phyloP scores from a whole-genome alignment of 2,888 invertebrate genomes.

The Melanotus villosus region DNA sequence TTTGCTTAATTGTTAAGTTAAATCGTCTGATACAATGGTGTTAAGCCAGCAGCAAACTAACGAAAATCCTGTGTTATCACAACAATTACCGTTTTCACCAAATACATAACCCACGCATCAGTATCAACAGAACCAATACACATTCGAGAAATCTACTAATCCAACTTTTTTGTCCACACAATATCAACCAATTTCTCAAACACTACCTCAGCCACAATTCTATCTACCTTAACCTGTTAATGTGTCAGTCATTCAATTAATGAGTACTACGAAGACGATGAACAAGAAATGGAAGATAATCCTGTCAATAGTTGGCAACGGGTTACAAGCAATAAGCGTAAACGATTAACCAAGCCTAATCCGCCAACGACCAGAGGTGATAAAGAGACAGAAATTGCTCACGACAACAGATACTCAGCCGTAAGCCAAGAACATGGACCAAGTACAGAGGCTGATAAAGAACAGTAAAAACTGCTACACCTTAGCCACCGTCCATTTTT shows the following conservation, averaged over 20 bases:
- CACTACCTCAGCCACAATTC: background rate
- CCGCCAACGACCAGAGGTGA: background rate
- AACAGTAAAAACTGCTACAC: background rate
- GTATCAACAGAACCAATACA: too few species aligned
- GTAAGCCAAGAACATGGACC: background rate
- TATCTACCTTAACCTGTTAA: background rate
- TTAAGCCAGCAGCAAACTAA: too few species aligned
- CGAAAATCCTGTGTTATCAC: too few species aligned
- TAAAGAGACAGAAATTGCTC: too few species aligned
- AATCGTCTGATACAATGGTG: too few species aligned
- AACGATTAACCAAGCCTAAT: background rate
- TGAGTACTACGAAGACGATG: constrained; percentile 4
- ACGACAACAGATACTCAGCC: too few species aligned
- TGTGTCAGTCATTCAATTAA: background rate
- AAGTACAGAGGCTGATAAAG: background rate
- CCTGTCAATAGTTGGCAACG: too few species aligned
- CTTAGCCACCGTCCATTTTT: background rate
- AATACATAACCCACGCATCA: too few species aligned
- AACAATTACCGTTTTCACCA: too few species aligned
- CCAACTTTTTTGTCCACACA: background rate
- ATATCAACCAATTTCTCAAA: too few species aligned
- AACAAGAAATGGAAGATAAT: constrained; percentile 4
- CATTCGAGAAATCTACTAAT: background rate
- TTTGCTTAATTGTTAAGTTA: too few species aligned
- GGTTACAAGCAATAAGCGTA: background rate